Evolutionary conservation across 2,888 invertebrate species (phyloP).

Genomic region (Hypomecis atomaria): DNA sequence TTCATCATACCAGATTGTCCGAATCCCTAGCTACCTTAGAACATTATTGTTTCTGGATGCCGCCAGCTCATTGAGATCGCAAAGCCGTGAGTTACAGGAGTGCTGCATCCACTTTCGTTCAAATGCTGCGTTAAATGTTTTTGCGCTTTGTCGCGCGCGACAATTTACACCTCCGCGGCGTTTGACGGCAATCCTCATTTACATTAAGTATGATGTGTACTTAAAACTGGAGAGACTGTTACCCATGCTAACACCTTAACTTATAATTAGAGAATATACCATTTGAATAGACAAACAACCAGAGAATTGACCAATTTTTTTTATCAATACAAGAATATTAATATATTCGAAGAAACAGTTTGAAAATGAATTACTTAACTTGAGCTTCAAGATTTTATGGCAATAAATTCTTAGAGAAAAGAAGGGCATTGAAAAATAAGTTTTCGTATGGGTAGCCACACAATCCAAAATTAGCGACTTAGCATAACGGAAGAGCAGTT

Average conservation of each 20-base stretch:
- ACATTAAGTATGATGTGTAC: not conserved
- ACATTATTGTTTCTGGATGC: constrained; percentile 22
- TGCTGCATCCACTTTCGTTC: constrained; percentile 52
- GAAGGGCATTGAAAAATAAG: too few relatives aligned
- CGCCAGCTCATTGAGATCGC: constrained; percentile 45
- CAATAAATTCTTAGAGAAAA: too few relatives aligned
- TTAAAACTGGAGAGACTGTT: not conserved
- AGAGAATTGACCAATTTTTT: too few relatives aligned
- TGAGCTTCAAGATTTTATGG: too few relatives aligned
- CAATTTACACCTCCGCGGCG: constrained; percentile 19
- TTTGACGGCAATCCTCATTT: not conserved
- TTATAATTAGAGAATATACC: not conserved
- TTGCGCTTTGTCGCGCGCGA: constrained; percentile 37
- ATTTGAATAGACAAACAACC: not conserved
- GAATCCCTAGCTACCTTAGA: constrained; percentile 23
- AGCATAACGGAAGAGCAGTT: too few relatives aligned
- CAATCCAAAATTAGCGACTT: too few relatives aligned
- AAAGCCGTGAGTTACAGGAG: constrained; percentile 66
- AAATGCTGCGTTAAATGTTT: constrained; percentile 58
- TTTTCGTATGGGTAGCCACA: too few relatives aligned
- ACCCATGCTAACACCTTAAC: not conserved
- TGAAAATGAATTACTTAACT: too few relatives aligned
- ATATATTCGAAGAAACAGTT: too few relatives aligned
- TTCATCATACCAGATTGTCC: not conserved
- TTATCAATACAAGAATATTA: too few relatives aligned